Percentiles rank a stretch among this genome's conserved stretches.
Conservation (phyloP, 1,140 invertebrate species). For the Steinernema feltiae region DNA sequence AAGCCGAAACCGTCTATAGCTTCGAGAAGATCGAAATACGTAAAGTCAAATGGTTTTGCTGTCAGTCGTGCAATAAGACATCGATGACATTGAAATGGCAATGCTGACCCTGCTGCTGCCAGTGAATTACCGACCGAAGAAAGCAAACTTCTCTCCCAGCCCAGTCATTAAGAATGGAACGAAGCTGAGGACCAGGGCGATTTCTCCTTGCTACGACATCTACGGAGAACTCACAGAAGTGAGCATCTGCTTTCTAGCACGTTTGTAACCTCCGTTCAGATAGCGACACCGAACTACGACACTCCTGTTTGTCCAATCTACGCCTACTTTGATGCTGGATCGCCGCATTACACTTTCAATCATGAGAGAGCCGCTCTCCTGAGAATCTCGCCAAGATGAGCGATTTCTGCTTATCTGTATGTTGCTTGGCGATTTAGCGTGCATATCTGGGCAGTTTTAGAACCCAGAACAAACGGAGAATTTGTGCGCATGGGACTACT, state of each 20-base stretch:
- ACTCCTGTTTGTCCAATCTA: background rate
- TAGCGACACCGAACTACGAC: background rate
- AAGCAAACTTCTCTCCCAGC: background rate
- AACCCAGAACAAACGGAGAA: too few species aligned
- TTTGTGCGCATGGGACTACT: too few species aligned
- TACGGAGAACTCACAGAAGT: background rate
- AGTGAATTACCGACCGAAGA: background rate
- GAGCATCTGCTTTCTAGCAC: background rate
- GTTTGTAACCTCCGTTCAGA: background rate
- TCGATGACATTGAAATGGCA: background rate
- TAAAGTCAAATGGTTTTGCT: background rate
- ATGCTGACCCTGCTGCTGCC: background rate
- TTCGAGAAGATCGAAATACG: background rate
- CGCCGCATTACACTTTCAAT: background rate
- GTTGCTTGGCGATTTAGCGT: too few species aligned
- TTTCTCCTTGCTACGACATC: background rate
- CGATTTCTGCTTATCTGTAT: background rate
- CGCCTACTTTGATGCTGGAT: background rate
- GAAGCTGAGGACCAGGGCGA: background rate
- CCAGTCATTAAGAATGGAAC: background rate
- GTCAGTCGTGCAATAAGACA: background rate
- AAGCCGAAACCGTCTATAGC: background rate
- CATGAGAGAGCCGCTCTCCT: background rate
- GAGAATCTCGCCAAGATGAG: background rate
- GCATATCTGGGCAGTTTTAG: too few species aligned